A percentile compares a stretch with the other conserved stretches of the same genome.
Conservation (phyloP, 2,113 vertebrate species). For the Epinephelus cyanopodus region DNA sequence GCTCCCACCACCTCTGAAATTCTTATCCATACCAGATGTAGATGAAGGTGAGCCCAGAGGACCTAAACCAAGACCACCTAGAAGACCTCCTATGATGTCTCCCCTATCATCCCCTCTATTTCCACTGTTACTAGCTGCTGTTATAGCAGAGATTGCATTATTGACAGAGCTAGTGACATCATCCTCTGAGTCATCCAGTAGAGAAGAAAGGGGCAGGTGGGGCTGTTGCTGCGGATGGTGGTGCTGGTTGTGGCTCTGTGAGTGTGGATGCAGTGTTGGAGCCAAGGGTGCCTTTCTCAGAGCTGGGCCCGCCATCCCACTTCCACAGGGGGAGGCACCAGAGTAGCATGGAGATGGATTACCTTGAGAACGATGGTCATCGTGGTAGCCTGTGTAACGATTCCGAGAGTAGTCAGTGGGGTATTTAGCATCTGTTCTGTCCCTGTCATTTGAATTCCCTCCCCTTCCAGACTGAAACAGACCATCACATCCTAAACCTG, state of each 20-base stretch:
- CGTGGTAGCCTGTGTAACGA: constrained; percentile 88
- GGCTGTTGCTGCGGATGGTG: constrained; percentile 85
- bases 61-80: constrained; percentile 86
- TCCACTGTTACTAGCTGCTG: constrained; percentile 83
- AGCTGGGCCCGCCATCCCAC: constrained; percentile 85
- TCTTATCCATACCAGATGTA: constrained; percentile 84
- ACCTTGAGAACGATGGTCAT: constrained; percentile 87
- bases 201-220: constrained; percentile 87
- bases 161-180: constrained; percentile 89
- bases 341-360: constrained; percentile 86
- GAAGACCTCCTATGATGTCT: constrained; percentile 86
- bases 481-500: constrained; percentile 82
- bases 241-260: constrained; percentile 85
- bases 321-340: constrained; percentile 86
- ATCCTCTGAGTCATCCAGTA: constrained; percentile 88
- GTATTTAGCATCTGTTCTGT: constrained; percentile 85
- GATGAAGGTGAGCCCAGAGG: constrained; percentile 83
- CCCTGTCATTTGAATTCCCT: constrained; percentile 83
- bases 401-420: constrained; percentile 86
- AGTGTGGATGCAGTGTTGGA: constrained; percentile 87
- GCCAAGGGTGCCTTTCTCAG: constrained; percentile 88
- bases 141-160: constrained; percentile 87
- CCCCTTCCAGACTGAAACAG: constrained; percentile 83
- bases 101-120: constrained; percentile 86
- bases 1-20: constrained; percentile 79